These are phyloP conservation scores for Mellivora capensis DNA, from an alignment of 2,113 vertebrate species.

Conservation along the genomic window DNA sequence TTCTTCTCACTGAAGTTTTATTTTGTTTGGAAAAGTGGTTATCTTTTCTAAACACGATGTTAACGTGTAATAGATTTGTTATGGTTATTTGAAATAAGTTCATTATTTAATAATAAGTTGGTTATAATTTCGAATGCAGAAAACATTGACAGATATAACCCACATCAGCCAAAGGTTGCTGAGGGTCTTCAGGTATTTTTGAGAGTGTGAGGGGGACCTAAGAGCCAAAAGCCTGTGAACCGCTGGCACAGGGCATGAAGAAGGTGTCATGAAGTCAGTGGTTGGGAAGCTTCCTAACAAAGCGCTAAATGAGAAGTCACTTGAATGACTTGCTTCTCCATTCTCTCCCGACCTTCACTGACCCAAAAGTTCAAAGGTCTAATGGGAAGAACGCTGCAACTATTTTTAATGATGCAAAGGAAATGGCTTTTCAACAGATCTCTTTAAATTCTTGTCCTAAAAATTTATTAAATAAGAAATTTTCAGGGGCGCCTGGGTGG, in stretches of 20 bases:
- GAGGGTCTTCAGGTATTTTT: neutral
- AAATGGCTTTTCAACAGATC: neutral
- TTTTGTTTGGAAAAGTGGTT: slow-evolving; percentile 11
- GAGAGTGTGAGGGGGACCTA: neutral
- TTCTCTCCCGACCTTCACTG: neutral
- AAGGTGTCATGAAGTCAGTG: neutral
- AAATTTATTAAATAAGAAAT: neutral
- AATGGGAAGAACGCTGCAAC: neutral
- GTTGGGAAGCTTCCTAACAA: neutral
- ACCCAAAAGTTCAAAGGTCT: neutral
- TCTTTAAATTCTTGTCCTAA: slow-evolving; percentile 1
- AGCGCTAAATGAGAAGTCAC: neutral
- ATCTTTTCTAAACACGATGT: neutral
- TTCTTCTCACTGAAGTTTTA: neutral
- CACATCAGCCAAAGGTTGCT: neutral
- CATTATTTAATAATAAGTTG: neutral
- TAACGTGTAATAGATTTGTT: neutral
- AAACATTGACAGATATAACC: neutral
- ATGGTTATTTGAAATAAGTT: neutral
- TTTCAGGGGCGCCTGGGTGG: neutral
- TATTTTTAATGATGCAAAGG: slow-evolving; percentile 14
- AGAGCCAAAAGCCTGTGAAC: neutral
- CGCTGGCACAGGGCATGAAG: neutral
- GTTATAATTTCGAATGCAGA: neutral
- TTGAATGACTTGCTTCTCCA: neutral